phyloP scores from a whole-genome alignment of 2,797 vertebrate genomes.

The Melanotaenia pygmaea region DNA sequence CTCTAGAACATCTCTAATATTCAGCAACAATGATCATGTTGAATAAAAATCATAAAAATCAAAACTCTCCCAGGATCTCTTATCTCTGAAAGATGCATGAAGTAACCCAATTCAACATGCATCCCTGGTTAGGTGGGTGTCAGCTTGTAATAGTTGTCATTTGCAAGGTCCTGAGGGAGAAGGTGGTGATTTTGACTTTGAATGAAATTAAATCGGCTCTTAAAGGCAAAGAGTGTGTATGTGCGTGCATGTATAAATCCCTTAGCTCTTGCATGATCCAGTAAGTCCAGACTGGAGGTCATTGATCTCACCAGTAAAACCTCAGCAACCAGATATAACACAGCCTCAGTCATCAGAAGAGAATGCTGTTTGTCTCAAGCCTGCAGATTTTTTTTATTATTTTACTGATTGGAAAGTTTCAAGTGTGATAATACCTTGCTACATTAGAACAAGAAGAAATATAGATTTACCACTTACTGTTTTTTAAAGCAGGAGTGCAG shows the following conservation, averaged over 20 bases:
- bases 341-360: constrained; percentile 38
- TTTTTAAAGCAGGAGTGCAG: too few species aligned
- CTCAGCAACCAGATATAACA: constrained; percentile 52
- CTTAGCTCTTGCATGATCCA: constrained; percentile 59
- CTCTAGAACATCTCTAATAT: not conserved
- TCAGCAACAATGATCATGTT: not conserved
- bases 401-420: too few species aligned
- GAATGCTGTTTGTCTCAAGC: constrained; percentile 29
- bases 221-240: constrained; percentile 28
- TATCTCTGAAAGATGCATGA: not conserved
- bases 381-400: constrained; percentile 1
- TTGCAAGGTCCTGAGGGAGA: constrained; percentile 29
- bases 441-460: too few species aligned
- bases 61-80: not conserved
- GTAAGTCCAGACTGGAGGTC: constrained; percentile 60
- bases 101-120: not conserved
- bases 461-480: too few species aligned
- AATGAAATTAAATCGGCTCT: constrained; percentile 51
- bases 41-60: not conserved
- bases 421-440: too few species aligned
- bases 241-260: constrained; percentile 37
- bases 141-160: constrained; percentile 12
- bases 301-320: constrained; percentile 64
- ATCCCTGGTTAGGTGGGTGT: not conserved
- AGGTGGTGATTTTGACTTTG: constrained; percentile 52